These are phyloP conservation scores for Tribolium castaneum DNA, from an alignment of 1,140 invertebrate genomes.

Conservation along the genomic window DNA sequence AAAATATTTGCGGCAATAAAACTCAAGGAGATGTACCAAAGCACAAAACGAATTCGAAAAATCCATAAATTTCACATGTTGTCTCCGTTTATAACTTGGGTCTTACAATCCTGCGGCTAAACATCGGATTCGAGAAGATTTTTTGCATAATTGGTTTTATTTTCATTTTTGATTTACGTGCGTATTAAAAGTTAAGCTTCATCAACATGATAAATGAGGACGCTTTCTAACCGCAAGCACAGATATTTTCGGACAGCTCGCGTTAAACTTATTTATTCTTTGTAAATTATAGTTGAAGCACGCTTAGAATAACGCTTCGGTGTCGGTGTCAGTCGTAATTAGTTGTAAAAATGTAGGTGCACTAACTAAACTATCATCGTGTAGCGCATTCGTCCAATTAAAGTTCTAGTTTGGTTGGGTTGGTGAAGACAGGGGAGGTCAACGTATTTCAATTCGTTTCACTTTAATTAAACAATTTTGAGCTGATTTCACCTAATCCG, in stretches of 20 bases:
- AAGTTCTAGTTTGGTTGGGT: conserved; percentile 8
- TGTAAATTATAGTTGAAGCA: background rate
- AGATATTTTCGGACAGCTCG: conserved; percentile 1
- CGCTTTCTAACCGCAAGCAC: conserved; percentile 7
- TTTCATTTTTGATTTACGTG: conserved; percentile 30
- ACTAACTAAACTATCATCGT: background rate
- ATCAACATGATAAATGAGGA: conserved; percentile 31
- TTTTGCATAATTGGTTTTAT: conserved; percentile 36
- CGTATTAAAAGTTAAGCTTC: conserved; percentile 33
- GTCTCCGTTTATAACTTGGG: conserved; percentile 19
- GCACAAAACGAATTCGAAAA: background rate
- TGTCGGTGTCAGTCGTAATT: background rate
- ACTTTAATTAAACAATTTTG: conserved; percentile 36
- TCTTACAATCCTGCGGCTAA: background rate
- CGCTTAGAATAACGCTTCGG: background rate
- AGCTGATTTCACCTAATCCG: conserved; percentile 33
- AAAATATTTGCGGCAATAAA: conserved; percentile 7
- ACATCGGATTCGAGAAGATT: conserved; percentile 8
- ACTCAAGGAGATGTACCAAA: background rate
- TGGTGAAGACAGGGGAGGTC: conserved; percentile 1
- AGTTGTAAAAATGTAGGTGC: background rate
- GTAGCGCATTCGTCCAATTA: background rate
- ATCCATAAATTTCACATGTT: conserved; percentile 28
- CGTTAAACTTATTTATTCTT: background rate
- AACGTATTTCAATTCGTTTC: conserved; percentile 30